These are phyloP conservation scores for Cardiocondyla obscurior DNA, from an alignment of 1,140 invertebrate species.

Conservation along the genomic window DNA sequence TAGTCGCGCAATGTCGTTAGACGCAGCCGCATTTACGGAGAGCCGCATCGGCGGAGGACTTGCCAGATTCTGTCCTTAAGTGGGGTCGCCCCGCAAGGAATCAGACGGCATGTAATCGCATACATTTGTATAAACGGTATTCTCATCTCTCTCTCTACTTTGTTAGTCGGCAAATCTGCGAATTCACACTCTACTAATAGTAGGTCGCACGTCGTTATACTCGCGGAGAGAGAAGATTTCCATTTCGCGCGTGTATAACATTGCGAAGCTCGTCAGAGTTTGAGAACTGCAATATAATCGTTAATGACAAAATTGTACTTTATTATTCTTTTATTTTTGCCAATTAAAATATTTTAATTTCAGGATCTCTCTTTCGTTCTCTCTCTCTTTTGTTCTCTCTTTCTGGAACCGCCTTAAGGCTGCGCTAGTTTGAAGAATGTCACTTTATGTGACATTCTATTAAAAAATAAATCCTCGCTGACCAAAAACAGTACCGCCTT, in stretches of 20 bases:
- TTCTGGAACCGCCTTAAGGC: too few relatives aligned
- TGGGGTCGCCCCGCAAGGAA: constrained; percentile 48
- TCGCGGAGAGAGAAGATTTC: not conserved
- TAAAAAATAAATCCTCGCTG: not conserved
- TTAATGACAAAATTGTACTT: not conserved
- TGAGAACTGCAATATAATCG: not conserved
- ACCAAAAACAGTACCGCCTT: constrained; percentile 2
- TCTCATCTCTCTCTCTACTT: constrained; percentile 31
- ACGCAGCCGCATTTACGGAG: constrained; percentile 31
- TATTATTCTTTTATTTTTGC: not conserved
- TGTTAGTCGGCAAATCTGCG: not conserved
- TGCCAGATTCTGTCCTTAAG: not conserved
- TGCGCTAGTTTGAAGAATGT: not conserved
- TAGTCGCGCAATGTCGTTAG: constrained; percentile 35
- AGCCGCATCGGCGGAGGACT: not conserved
- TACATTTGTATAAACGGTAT: constrained; percentile 67
- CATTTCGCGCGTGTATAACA: not conserved
- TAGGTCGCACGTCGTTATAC: constrained; percentile 2
- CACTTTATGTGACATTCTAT: not conserved
- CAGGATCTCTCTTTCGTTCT: too few relatives aligned
- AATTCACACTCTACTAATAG: constrained; percentile 9
- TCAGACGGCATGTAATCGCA: constrained; percentile 64
- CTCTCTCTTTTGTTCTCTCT: too few relatives aligned
- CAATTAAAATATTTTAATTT: too few relatives aligned
- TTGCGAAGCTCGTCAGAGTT: not conserved